phyloP scores from a whole-genome alignment of 2,113 vertebrate genomes.

The Phalacrocorax pelagicus region DNA sequence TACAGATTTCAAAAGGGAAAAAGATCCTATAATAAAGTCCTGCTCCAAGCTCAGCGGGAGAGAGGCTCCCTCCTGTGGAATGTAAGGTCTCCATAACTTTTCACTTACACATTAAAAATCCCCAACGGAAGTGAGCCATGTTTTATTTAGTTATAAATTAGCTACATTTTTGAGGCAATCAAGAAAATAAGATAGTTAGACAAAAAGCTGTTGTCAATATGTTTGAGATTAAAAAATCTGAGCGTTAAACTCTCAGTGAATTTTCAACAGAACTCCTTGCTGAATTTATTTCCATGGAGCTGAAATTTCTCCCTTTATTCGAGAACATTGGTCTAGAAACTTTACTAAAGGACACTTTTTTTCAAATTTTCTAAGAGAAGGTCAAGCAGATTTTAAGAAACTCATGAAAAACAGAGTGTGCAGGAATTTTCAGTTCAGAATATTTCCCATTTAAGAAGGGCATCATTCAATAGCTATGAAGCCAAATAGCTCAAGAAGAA shows the following conservation, averaged over 20 bases:
- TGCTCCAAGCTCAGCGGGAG: neutral
- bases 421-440: neutral
- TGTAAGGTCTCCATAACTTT: neutral
- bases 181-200: neutral
- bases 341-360: neutral
- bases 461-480: neutral
- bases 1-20: neutral
- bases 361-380: neutral
- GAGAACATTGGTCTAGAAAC: neutral
- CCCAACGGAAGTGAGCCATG: neutral
- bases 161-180: neutral
- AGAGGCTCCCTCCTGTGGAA: conserved; percentile 64
- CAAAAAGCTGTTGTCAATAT: neutral
- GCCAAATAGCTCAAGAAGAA: neutral
- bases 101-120: neutral
- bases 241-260: neutral
- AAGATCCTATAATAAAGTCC: neutral
- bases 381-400: neutral
- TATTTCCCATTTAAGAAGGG: neutral
- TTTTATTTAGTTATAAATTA: neutral
- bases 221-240: neutral
- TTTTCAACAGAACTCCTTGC: neutral
- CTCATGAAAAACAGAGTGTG: neutral
- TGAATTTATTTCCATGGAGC: neutral
- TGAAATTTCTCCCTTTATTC: neutral